Conservation (phyloP, 2,888 invertebrate species). For the Diabrotica balteata region DNA sequence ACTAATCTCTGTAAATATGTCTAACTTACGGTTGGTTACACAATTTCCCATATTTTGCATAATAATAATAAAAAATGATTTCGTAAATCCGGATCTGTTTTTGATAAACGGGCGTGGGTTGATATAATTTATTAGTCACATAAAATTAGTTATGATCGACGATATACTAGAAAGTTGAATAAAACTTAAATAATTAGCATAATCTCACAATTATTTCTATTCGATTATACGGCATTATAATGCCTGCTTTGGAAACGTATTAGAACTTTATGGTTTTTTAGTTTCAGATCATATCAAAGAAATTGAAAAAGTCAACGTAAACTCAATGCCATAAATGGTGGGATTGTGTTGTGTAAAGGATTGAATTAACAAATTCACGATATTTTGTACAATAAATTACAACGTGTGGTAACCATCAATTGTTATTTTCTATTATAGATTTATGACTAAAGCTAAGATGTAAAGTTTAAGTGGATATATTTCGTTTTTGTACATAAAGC, state of each 20-base stretch:
- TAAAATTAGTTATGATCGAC: conserved; percentile 29
- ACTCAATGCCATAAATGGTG: neutral
- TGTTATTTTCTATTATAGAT: too few species aligned
- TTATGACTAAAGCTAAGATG: too few species aligned
- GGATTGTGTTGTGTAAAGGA: too few species aligned
- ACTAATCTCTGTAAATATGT: too few species aligned
- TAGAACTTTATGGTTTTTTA: neutral
- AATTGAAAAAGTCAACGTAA: neutral
- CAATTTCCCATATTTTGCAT: too few species aligned
- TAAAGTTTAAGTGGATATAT: too few species aligned
- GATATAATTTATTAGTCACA: conserved; percentile 32
- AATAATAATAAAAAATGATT: too few species aligned
- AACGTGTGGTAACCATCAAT: too few species aligned
- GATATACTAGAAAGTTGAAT: conserved; percentile 21
- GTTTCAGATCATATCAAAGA: conserved; percentile 1
- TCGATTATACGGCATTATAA: conserved; percentile 1
- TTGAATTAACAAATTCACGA: too few species aligned
- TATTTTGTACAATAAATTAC: too few species aligned
- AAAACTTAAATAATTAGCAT: conserved; percentile 12
- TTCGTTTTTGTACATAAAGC: too few species aligned
- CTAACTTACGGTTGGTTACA: too few species aligned
- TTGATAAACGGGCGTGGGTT: conserved; percentile 30
- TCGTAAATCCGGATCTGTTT: neutral
- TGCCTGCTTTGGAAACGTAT: conserved; percentile 1
- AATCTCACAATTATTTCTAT: conserved; percentile 14